Conservation (phyloP, 2,113 vertebrate species). For the Lasiurus cinereus region DNA sequence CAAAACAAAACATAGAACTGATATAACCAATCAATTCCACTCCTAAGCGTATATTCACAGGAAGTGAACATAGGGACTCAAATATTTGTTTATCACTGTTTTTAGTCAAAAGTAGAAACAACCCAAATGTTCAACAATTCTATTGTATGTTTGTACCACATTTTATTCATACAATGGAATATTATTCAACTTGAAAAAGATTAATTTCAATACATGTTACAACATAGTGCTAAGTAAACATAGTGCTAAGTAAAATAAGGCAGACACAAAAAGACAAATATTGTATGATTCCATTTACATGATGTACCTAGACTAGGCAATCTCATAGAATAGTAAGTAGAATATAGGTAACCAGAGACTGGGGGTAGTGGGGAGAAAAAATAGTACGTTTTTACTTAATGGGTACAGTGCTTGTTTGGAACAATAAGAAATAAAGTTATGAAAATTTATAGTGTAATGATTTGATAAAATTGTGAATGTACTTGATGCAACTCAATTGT, state of each 20-base stretch:
- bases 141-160: neutral
- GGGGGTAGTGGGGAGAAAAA: neutral
- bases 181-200: neutral
- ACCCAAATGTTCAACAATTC: neutral
- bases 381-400: neutral
- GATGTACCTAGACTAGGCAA: neutral
- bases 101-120: neutral
- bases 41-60: neutral
- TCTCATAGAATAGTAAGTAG: neutral
- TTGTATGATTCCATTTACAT: neutral
- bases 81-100: neutral
- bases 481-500: neutral
- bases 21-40: neutral
- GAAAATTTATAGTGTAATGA: neutral
- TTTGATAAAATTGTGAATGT: neutral
- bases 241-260: neutral
- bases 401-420: neutral
- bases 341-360: neutral
- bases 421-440: neutral
- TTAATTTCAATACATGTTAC: neutral
- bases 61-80: neutral
- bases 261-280: neutral
- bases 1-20: neutral
- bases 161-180: neutral
- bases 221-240: neutral